Conservation (phyloP, 2,888 invertebrate genomes). For the Drosophila austrosaltans region DNA sequence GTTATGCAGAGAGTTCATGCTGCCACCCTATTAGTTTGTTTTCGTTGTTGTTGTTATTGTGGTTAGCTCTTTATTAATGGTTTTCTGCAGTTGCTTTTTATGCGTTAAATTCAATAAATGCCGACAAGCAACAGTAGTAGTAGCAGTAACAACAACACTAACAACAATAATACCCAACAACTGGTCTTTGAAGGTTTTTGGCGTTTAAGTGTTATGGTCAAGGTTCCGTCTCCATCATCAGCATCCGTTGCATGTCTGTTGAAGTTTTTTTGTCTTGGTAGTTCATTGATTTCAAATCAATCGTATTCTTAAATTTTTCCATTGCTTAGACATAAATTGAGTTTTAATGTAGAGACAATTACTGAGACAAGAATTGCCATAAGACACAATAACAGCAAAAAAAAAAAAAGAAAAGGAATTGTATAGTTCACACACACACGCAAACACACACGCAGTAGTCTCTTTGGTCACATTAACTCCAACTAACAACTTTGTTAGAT, state of each 20-base stretch:
- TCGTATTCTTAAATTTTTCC: slow-evolving; percentile 19
- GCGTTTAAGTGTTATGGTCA: slow-evolving; percentile 77
- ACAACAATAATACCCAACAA: slow-evolving; percentile 58
- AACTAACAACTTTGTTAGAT: background rate
- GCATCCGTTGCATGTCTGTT: slow-evolving; percentile 43
- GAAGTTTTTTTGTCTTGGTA: slow-evolving; percentile 20
- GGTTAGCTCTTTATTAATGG: slow-evolving; percentile 45
- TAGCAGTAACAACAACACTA: slow-evolving; percentile 30
- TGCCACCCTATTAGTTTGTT: slow-evolving; percentile 38
- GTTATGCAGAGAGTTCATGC: slow-evolving; percentile 36
- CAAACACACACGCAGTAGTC: background rate
- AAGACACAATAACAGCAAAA: slow-evolving; percentile 29
- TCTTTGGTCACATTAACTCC: background rate
- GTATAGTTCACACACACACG: background rate
- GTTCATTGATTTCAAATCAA: slow-evolving; percentile 61
- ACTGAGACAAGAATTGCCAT: slow-evolving; percentile 28
- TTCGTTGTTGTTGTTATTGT: slow-evolving; percentile 24
- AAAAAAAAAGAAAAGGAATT: slow-evolving; percentile 3
- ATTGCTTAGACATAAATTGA: slow-evolving; percentile 62
- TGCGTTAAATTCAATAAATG: slow-evolving; percentile 73
- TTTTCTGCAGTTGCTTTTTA: slow-evolving; percentile 58
- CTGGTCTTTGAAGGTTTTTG: slow-evolving; percentile 70
- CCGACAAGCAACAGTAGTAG: slow-evolving; percentile 59
- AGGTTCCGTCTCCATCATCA: slow-evolving; percentile 47
- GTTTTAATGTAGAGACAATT: slow-evolving; percentile 66